Base-by-base conservation (phyloP, 2,113 vertebrate genomes). In the Plotosus lineatus region DNA sequence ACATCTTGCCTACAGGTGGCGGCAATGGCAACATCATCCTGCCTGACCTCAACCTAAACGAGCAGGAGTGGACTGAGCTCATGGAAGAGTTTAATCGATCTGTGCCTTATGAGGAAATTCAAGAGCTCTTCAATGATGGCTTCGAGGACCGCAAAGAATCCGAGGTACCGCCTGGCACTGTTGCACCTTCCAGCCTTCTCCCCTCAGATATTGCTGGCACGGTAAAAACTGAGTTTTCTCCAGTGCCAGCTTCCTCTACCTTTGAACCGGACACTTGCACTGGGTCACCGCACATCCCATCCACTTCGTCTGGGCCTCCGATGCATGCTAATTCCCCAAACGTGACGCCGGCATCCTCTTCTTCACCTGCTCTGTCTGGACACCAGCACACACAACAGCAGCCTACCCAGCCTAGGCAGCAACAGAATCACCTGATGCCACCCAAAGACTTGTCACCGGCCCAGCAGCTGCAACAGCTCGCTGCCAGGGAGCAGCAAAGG, bases 1-100 rank as follows among this genome's bases (percentile, higher is more conserved):
- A 99, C 88, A 92, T 93, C 75, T 87, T 95, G 1, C 96, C 95
- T 2, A 78, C 95, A 0, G 95, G 94, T 1, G 92, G 94, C 6
- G 91, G 92, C 53, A 94, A 95, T 19, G 93, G 92, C 73, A 94
- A 93, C 79, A 97, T 93, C 90, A 97, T 94, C 89, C 90, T 99
- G 91, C 95, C 96, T 0, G 98, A 98, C 92, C 95, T 99, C 68
- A 98, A 98, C 91, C 94, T 99, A 23, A 97, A 99, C 0, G 98
- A 99, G 88, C 98, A 98, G 90, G 98, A 98, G 80, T 99, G 98
- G 98, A 96, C 95, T 66, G 98, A 99, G 89, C 95, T 99, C 81
- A 98, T 99, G 77, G 97, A 98, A 89, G 98, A 99, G 89, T 94
- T 99, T 51, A 99, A 98, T 84, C 94, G 95, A 81, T 96, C 97